Evolutionary conservation across 2,113 vertebrate species (phyloP).

Genomic region (Anguilla rostrata): DNA sequence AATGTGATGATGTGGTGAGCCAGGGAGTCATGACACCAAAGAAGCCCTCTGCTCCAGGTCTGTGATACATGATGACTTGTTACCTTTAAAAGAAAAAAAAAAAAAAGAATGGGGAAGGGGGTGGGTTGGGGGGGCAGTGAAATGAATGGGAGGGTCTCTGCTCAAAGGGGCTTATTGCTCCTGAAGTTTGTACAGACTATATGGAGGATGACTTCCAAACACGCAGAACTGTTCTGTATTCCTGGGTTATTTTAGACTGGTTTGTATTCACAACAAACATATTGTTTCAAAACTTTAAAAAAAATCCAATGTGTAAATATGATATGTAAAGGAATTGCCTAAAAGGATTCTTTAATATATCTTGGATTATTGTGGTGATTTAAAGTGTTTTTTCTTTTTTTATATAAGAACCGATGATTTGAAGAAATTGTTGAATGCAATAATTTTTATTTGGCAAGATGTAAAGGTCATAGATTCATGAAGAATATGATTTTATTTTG

Average conservation of each 20-base stretch:
- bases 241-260: not conserved
- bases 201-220: conserved; percentile 16
- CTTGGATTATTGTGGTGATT: conserved; percentile 44
- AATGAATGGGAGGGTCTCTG: not conserved
- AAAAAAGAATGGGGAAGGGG: conserved; percentile 21
- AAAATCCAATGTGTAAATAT: conserved; percentile 31
- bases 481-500: conserved; percentile 16
- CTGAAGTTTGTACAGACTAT: conserved; percentile 28
- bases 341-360: conserved; percentile 34
- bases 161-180: not conserved
- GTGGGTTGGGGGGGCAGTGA: not conserved
- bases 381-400: conserved; percentile 30
- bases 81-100: conserved; percentile 54
- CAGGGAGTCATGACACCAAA: conserved; percentile 86
- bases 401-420: conserved; percentile 31
- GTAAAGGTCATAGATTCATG: conserved; percentile 15
- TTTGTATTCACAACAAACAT: conserved; percentile 6
- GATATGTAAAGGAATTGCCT: conserved; percentile 28
- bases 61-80: conserved; percentile 77
- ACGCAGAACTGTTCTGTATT: not conserved
- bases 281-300: not conserved
- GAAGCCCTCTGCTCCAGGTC: conserved; percentile 78
- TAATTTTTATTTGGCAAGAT: conserved; percentile 36
- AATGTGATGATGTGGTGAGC: conserved; percentile 50
- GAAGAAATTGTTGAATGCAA: conserved; percentile 35